These are phyloP conservation scores for Resseliella maxima DNA, from an alignment of 2,888 invertebrate genomes.

Conservation along the genomic window DNA sequence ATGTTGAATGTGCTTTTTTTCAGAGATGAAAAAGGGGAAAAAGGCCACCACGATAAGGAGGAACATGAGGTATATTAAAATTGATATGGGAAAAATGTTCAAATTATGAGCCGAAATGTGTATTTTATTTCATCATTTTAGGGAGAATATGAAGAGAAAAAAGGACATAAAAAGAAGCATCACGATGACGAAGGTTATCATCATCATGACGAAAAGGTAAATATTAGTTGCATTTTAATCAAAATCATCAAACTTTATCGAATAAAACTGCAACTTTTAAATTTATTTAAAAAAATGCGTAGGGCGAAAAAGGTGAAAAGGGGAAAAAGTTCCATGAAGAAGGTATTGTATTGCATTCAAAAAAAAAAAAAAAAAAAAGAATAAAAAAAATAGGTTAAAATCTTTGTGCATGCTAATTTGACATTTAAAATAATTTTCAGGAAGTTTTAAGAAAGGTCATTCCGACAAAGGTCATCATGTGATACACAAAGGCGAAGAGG, in stretches of 20 bases:
- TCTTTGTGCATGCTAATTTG: too few relatives aligned
- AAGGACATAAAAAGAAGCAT: constrained; percentile 69
- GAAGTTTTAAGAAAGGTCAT: constrained; percentile 82
- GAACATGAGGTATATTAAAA: constrained; percentile 63
- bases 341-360: constrained; percentile 67
- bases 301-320: constrained; percentile 70
- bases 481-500: constrained; percentile 86
- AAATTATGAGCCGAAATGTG: background rate
- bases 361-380: background rate
- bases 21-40: constrained; percentile 71
- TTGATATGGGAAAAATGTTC: background rate
- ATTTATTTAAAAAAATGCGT: background rate
- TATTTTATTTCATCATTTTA: constrained; percentile 59
- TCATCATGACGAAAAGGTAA: constrained; percentile 1
- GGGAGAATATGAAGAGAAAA: constrained; percentile 69
- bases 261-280: background rate
- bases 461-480: constrained; percentile 88
- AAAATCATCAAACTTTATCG: too few relatives aligned
- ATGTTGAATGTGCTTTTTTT: background rate
- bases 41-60: constrained; percentile 80
- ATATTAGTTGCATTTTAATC: background rate
- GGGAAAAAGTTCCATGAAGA: constrained; percentile 68
- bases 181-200: constrained; percentile 65
- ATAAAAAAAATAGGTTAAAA: too few relatives aligned
- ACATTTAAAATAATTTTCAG: background rate